Percentiles rank a stretch among this genome's conserved stretches.
phyloP scores from a whole-genome alignment of 2,888 invertebrate species.

The Brenthis hecate region DNA sequence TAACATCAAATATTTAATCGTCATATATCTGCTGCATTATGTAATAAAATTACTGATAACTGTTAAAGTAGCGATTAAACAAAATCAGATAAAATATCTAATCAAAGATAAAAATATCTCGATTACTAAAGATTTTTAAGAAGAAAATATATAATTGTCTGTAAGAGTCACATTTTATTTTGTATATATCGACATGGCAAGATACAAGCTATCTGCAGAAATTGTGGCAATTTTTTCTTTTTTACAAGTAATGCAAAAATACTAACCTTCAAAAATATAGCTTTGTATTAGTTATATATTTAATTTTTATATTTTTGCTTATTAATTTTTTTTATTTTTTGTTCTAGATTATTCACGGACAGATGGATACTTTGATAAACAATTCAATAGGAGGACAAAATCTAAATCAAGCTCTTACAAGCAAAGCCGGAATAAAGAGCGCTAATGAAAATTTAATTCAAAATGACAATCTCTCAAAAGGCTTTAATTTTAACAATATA shows the following conservation, averaged over 20 bases:
- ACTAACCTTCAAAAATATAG: neutral
- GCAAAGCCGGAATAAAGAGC: slow-evolving; percentile 13
- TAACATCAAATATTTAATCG: too few species aligned
- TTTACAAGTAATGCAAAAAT: slow-evolving; percentile 39
- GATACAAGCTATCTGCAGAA: slow-evolving; percentile 50
- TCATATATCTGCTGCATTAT: neutral
- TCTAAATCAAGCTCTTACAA: slow-evolving; percentile 27
- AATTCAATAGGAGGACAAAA: slow-evolving; percentile 35
- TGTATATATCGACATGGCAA: slow-evolving; percentile 60
- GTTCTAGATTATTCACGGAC: slow-evolving; percentile 49
- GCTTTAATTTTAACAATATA: slow-evolving; percentile 19
- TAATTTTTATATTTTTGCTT: neutral
- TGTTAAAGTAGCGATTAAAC: slow-evolving; percentile 12
- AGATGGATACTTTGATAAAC: slow-evolving; percentile 44
- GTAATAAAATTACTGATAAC: slow-evolving; percentile 7
- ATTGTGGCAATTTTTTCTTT: slow-evolving; percentile 50
- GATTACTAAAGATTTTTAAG: slow-evolving; percentile 43
- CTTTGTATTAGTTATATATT: neutral
- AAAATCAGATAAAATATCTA: slow-evolving; percentile 47
- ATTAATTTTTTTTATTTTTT: slow-evolving; percentile 24
- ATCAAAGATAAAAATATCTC: slow-evolving; percentile 44
- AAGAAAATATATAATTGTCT: slow-evolving; percentile 57
- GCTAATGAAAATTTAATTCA: slow-evolving; percentile 20
- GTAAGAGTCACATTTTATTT: slow-evolving; percentile 51
- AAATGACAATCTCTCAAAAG: slow-evolving; percentile 25